Evolutionary conservation across 2,113 vertebrate genomes (phyloP), one percentile per base, ranked within the genome.

Genomic region (Hirundichthys speculiger): DNA sequence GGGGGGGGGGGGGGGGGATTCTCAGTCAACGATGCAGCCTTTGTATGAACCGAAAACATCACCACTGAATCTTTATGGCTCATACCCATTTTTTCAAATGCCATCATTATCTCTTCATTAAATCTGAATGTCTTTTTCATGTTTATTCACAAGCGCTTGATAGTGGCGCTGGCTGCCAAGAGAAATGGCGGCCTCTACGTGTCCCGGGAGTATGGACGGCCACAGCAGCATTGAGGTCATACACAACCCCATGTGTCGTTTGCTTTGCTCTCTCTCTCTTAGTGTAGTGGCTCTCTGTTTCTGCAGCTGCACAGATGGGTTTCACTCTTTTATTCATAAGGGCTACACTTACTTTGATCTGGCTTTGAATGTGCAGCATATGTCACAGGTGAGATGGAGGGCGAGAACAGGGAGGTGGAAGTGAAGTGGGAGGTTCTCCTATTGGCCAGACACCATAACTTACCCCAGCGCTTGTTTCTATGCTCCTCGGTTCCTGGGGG

Each of bases 291-390:
- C 78, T 62, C 73, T 55, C 80, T 68, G 39, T 70, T 56, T 68
- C 62, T 65, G 57, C 53, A 24, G 79, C 68, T 51, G 76, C 84
- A 89, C 84, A 90, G 86, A 90, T 90, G 88, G 88, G 73, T 80
- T 75, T 55, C 63, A 34, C 79, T 90, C 73, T 90, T 90, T 89
- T 90, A 91, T 92, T 90, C 85, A 91, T 90, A 83, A 90, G 89
- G 78, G 75, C 70, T 64, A 69, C 76, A 54, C 82, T 75, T 77
- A 85, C 87, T 88, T 91, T 89, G 86, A 92, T 91, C 86, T 86
- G 70, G 75, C 77, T 86, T 82, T 79, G 82, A 64, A 80, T 87
- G 80, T 80, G 66, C 69, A 55, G 69, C 73, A 62, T 69, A 81
- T 71, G 83, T 81, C 69, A 51, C 67, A 58, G n/a, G 50, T 47